Percentiles rank a stretch among this genome's conserved stretches.
Evolutionary conservation across 1,140 invertebrate genomes (phyloP).

Genomic region (Stegodyphus dumicola): DNA sequence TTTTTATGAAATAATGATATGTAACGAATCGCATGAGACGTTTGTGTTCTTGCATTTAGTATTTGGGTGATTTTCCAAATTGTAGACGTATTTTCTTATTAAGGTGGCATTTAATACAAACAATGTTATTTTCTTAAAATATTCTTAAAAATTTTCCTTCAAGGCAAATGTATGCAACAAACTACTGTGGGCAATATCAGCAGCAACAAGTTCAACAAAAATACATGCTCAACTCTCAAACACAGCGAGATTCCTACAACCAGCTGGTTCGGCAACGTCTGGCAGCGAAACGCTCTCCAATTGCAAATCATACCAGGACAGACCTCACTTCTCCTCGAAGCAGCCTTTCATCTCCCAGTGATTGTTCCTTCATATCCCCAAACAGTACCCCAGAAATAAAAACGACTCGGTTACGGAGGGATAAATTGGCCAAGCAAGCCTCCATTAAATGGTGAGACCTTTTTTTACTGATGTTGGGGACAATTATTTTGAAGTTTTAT

Average conservation of each 20-base stretch:
- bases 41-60: too few relatives aligned
- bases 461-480: not conserved
- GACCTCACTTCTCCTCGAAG: slow-evolving; percentile 25
- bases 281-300: not conserved
- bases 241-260: too few relatives aligned
- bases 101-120: too few relatives aligned
- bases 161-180: slow-evolving; percentile 1
- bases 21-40: too few relatives aligned
- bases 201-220: not conserved
- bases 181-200: slow-evolving; percentile 12
- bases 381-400: slow-evolving; percentile 35
- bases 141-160: too few relatives aligned
- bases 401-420: not conserved
- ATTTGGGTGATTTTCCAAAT: too few relatives aligned
- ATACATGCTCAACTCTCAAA: not conserved
- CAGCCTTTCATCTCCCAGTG: slow-evolving; percentile 24
- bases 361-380: slow-evolving; percentile 30
- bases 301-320: not conserved
- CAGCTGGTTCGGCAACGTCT: not conserved
- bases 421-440: slow-evolving; percentile 44
- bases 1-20: too few relatives aligned
- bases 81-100: too few relatives aligned
- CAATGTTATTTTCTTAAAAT: too few relatives aligned
- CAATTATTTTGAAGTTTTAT: too few relatives aligned
- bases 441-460: slow-evolving; percentile 53